Evolutionary conservation across 2,888 invertebrate species (phyloP), one percentile per base, ranked within the genome.

Genomic region (Polydrusus pterygomalis): DNA sequence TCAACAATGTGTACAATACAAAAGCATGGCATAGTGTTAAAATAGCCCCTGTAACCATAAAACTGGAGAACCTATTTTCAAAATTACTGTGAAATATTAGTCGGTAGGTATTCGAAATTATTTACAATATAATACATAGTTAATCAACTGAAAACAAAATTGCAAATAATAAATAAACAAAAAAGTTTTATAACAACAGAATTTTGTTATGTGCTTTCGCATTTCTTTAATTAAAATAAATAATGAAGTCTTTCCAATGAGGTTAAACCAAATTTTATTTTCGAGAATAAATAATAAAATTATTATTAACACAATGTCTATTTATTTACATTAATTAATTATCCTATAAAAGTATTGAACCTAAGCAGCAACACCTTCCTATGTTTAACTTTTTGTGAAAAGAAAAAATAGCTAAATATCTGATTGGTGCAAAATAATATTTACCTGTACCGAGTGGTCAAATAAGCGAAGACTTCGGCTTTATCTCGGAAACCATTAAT

Each of bases 41-140:
- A 51, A 25, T 51, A 51, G 13, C 51, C 51, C 51, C 25, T 25
- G 51, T 25, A 54, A n/a, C 25, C 30, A 25, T 11, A 25, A 54
- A 30, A 54, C 25, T 54, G 25, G 54, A 54, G 51, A 54, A 54
- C 9, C 54, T n/a, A 54, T 13, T 54, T 54, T 30, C 20, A 30
- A 17, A 15, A 49, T 49, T 49, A 17, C 47, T 17, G 47, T 17
- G 17, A 49, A 34, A 34, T 34, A 34, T 7, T 34, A 34, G 34
- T 1, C 6, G 34, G 10, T 25, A 25, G 25, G 8, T 34, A 34
- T 34, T 34, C 9, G 3, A 30, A 54, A 30, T 54, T 54, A 54
- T 54, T 54, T 54, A 54, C 54, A 54, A 0, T 54, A 54, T 54
- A 30, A 13, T 54, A 54, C 54, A 54, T 11, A 25, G 18, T 54